Conservation (phyloP, 2,113 vertebrate species). For the Leucopsar rothschildi region DNA sequence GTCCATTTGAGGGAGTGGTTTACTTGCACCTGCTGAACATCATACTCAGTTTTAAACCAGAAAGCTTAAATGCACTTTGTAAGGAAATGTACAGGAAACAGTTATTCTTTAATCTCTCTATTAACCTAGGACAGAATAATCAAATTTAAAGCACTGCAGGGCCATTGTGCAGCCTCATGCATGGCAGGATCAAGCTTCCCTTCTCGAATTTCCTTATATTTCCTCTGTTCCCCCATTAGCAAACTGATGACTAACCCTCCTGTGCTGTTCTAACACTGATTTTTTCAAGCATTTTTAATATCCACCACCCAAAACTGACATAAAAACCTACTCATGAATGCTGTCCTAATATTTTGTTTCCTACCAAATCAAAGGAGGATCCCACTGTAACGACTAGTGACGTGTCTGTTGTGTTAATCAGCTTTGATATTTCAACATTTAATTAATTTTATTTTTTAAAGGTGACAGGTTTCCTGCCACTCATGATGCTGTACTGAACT, state of each 20-base stretch:
- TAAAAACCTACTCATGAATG: background rate
- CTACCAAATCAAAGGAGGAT: background rate
- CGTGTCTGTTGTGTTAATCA: background rate
- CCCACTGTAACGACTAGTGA: background rate
- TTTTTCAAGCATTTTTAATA: background rate
- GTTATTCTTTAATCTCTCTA: background rate
- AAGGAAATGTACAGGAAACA: background rate
- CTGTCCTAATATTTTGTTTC: background rate
- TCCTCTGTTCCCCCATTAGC: background rate
- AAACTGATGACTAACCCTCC: background rate
- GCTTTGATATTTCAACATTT: background rate
- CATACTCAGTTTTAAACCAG: background rate
- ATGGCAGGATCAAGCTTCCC: background rate
- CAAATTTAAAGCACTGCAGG: background rate
- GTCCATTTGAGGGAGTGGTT: background rate
- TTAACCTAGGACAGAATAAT: background rate
- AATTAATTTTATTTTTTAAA: background rate
- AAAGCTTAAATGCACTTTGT: background rate
- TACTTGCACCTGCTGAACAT: background rate
- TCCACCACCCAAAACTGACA: background rate
- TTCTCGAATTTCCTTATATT: background rate
- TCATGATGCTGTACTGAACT: background rate
- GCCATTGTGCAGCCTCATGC: accelerated
- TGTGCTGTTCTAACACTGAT: background rate
- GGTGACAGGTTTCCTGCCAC: background rate